Evolutionary conservation across 2,113 vertebrate species (phyloP).

Genomic region (Corythornis vintsioides): DNA sequence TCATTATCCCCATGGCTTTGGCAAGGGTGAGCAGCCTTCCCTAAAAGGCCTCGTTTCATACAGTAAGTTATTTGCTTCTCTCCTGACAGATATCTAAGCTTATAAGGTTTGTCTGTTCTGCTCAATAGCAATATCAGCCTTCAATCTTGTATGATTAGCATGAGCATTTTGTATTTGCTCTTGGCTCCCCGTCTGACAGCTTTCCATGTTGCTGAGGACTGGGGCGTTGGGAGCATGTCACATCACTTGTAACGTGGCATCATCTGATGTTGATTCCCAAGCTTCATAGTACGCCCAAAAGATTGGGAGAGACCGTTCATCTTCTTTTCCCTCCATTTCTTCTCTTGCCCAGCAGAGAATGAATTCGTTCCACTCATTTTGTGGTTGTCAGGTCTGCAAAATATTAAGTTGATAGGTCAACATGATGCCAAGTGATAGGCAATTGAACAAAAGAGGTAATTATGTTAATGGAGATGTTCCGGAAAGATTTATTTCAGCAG

Average conservation of each 20-base stretch:
- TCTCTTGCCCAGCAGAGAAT: neutral
- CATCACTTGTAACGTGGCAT: neutral
- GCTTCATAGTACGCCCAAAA: neutral
- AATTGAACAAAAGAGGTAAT: neutral
- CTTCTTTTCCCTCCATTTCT: fast-evolving
- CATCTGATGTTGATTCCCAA: conserved; percentile 7
- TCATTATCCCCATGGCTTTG: conserved; percentile 68
- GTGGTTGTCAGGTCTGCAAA: neutral
- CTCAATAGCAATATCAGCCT: conserved; percentile 62
- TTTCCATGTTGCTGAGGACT: neutral
- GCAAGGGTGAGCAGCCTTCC: conserved; percentile 66
- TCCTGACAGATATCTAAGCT: conserved; percentile 72
- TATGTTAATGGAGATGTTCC: neutral
- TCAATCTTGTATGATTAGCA: conserved; percentile 50
- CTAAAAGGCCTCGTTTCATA: conserved; percentile 70
- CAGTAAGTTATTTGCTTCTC: conserved; percentile 62
- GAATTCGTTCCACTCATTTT: neutral
- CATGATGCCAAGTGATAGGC: fast-evolving
- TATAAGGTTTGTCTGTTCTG: conserved; percentile 58
- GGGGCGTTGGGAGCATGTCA: neutral
- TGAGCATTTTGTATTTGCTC: neutral
- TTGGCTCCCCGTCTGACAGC: neutral
- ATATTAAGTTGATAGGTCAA: neutral
- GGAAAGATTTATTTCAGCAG: neutral
- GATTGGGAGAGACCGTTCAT: neutral